phyloP scores from a whole-genome alignment of 2,797 vertebrate species.

The Thripadectes ignobilis region DNA sequence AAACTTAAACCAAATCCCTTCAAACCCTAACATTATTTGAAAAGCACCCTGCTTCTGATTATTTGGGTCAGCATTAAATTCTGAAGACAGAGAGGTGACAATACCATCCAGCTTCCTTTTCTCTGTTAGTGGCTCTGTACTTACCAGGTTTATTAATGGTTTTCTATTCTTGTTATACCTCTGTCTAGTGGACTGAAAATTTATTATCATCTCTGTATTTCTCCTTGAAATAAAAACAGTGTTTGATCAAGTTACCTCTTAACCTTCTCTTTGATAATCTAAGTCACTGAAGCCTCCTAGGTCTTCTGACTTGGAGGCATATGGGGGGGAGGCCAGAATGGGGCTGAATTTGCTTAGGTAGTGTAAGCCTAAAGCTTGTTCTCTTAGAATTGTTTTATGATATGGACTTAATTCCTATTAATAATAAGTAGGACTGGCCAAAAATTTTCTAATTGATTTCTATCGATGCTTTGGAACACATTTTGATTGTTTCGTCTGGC shows the following conservation, averaged over 20 bases:
- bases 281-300: neutral
- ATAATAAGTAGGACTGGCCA: neutral
- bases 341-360: neutral
- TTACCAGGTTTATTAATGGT: neutral
- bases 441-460: neutral
- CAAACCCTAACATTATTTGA: neutral
- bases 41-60: constrained; percentile 40
- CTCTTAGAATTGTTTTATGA: constrained; percentile 11
- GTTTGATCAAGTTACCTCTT: constrained; percentile 19
- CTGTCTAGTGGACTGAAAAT: neutral
- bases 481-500: neutral
- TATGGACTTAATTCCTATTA: constrained; percentile 13
- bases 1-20: neutral
- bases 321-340: neutral
- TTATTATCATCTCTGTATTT: neutral
- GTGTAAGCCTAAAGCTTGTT: neutral
- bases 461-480: neutral
- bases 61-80: neutral
- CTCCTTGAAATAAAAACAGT: neutral
- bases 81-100: neutral
- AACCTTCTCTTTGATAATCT: constrained; percentile 10
- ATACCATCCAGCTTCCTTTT: neutral
- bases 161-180: neutral
- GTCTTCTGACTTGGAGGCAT: neutral
- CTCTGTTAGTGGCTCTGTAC: neutral